Evolutionary conservation across 2,113 vertebrate species (phyloP).

Genomic region (Albula goreensis): DNA sequence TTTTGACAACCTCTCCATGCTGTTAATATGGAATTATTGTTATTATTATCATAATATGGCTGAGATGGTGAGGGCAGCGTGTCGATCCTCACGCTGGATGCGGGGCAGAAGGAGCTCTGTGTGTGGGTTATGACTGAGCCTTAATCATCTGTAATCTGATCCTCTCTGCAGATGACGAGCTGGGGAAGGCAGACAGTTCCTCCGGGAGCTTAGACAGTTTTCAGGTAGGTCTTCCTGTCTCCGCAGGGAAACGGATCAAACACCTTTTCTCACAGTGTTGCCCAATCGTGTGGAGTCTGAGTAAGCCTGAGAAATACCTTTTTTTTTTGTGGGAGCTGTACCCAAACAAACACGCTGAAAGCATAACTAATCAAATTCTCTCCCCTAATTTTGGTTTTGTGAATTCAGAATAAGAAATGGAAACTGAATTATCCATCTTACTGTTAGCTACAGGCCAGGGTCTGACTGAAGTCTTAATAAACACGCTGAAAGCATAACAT

Average conservation of each 20-base stretch:
- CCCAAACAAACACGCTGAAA: background rate
- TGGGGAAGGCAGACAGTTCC: slow-evolving; percentile 86
- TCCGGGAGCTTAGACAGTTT: slow-evolving; percentile 90
- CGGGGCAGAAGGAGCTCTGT: background rate
- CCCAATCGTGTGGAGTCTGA: background rate
- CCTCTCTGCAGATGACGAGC: slow-evolving; percentile 86
- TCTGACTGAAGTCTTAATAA: background rate
- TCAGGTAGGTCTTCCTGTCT: slow-evolving; percentile 72
- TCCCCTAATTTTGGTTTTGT: too few relatives aligned
- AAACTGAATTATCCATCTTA: too few relatives aligned
- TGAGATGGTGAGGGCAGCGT: background rate
- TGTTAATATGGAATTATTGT: background rate
- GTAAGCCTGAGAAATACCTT: background rate
- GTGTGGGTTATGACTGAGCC: background rate
- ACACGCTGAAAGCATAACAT: background rate
- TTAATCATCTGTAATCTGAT: slow-evolving; percentile 6
- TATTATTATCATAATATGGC: background rate
- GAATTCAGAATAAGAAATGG: too few relatives aligned
- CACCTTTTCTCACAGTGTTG: background rate
- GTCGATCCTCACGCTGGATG: background rate
- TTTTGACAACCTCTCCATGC: background rate
- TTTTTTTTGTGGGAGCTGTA: background rate
- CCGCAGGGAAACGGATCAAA: slow-evolving; percentile 6
- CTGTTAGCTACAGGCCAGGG: too few relatives aligned
- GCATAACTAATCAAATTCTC: background rate